phyloP scores from a whole-genome alignment of 2,888 invertebrate genomes.

The Callyntrura guangdongensis region DNA sequence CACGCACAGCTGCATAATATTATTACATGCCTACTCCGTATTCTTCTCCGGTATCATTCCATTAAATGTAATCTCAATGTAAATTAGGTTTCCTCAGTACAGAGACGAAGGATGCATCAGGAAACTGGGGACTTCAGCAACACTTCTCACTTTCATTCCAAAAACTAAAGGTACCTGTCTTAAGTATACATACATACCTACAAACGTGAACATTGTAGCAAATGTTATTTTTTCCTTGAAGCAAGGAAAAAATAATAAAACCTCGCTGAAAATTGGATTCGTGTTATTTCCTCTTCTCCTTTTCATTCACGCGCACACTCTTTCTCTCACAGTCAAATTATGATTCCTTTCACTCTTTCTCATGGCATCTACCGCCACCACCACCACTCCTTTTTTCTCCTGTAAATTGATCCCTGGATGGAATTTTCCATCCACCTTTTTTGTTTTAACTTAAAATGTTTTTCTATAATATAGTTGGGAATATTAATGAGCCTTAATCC shows the following conservation, averaged over 20 bases:
- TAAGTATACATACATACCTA: too few relatives aligned
- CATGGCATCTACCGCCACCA: not conserved
- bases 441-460: conserved; percentile 27
- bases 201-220: conserved; percentile 45
- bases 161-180: conserved; percentile 82
- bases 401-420: conserved; percentile 41
- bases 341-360: conserved; percentile 12
- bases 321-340: conserved; percentile 5
- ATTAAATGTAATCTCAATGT: conserved; percentile 60
- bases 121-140: conserved; percentile 84
- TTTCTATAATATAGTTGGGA: conserved; percentile 18
- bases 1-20: not conserved
- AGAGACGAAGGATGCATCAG: conserved; percentile 81
- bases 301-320: not conserved
- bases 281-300: not conserved
- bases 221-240: conserved; percentile 30
- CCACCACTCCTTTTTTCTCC: not conserved
- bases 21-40: conserved; percentile 5
- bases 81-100: conserved; percentile 84
- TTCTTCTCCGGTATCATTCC: conserved; percentile 17
- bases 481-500: conserved; percentile 57
- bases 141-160: conserved; percentile 84
- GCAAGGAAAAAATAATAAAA: not conserved
- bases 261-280: conserved; percentile 32
- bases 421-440: not conserved